Evolutionary conservation across 2,113 vertebrate species (phyloP).

Genomic region (Pelmatolapia mariae): DNA sequence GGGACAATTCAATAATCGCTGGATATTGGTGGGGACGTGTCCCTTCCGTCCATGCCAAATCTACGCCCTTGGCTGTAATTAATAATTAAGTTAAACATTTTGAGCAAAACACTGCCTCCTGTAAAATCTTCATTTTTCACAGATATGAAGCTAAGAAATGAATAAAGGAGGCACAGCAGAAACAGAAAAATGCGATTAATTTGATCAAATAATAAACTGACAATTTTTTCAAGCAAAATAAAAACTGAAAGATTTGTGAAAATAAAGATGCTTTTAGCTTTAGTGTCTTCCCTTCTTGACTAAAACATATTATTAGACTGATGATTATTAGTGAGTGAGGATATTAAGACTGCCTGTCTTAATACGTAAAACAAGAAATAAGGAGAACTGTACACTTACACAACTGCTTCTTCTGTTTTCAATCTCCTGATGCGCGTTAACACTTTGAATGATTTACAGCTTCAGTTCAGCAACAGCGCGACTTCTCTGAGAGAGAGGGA

Average conservation of each 20-base stretch:
- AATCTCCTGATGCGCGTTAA: neutral
- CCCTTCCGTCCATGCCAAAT: too few species aligned
- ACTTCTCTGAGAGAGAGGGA: neutral
- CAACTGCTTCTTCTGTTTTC: too few species aligned
- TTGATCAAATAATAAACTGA: neutral
- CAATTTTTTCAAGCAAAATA: neutral
- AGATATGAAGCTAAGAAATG: neutral
- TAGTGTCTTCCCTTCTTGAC: too few species aligned
- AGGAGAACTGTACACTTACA: neutral
- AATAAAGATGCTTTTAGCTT: too few species aligned
- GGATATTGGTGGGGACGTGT: too few species aligned
- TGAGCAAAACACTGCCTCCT: neutral
- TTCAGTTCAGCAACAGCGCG: accelerated
- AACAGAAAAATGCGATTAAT: neutral
- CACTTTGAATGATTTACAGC: neutral
- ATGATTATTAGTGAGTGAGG: neutral
- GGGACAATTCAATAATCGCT: too few species aligned
- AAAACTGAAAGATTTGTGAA: too few species aligned
- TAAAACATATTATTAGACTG: neutral
- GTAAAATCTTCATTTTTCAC: neutral
- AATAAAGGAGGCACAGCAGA: neutral
- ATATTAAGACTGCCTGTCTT: neutral
- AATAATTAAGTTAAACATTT: neutral
- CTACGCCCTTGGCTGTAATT: too few species aligned
- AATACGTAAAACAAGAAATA: neutral